A percentile compares a stretch with the other conserved stretches of the same genome.
These are phyloP conservation scores for Agriopis aurantiaria DNA, from an alignment of 2,888 invertebrate genomes.

Conservation along the genomic window DNA sequence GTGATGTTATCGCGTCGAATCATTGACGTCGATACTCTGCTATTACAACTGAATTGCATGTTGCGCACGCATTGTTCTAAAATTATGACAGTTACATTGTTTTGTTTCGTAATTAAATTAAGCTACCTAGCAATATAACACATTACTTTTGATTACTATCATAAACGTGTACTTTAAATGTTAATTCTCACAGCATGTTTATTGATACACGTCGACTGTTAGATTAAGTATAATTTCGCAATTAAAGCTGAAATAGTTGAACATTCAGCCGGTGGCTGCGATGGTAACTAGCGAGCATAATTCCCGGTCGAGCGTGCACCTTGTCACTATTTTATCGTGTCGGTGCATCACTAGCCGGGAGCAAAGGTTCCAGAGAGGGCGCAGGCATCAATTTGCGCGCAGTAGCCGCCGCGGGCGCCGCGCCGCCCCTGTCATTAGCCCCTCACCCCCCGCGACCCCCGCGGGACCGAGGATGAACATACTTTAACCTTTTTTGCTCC, in stretches of 20 bases:
- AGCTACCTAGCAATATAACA: slow-evolving; percentile 24
- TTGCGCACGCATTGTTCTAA: slow-evolving; percentile 54
- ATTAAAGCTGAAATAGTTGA: slow-evolving; percentile 26
- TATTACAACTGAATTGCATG: slow-evolving; percentile 63
- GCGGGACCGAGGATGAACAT: slow-evolving; percentile 68
- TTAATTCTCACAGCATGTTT: slow-evolving; percentile 4
- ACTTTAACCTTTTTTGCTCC: slow-evolving; percentile 86
- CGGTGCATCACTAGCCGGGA: slow-evolving; percentile 83
- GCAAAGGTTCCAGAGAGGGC: slow-evolving; percentile 83
- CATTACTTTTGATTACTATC: slow-evolving; percentile 21
- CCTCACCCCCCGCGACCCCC: slow-evolving; percentile 49
- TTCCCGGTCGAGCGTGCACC: slow-evolving; percentile 58
- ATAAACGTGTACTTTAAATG: slow-evolving; percentile 11
- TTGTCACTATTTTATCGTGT: slow-evolving; percentile 77
- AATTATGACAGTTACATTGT: slow-evolving; percentile 41
- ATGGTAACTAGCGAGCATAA: slow-evolving; percentile 39
- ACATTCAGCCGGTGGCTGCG: slow-evolving; percentile 20
- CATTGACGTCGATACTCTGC: slow-evolving; percentile 73
- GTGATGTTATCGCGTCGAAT: slow-evolving; percentile 71
- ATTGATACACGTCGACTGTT: slow-evolving; percentile 9
- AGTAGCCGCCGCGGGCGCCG: slow-evolving; percentile 85
- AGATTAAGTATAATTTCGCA: slow-evolving; percentile 12
- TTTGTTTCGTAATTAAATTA: slow-evolving; percentile 42
- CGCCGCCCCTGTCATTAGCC: slow-evolving; percentile 85
- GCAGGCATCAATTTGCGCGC: slow-evolving; percentile 85